Evolutionary conservation across 2,797 vertebrate genomes (phyloP), one percentile per base, ranked within the genome.

Genomic region (Manis javanica): DNA sequence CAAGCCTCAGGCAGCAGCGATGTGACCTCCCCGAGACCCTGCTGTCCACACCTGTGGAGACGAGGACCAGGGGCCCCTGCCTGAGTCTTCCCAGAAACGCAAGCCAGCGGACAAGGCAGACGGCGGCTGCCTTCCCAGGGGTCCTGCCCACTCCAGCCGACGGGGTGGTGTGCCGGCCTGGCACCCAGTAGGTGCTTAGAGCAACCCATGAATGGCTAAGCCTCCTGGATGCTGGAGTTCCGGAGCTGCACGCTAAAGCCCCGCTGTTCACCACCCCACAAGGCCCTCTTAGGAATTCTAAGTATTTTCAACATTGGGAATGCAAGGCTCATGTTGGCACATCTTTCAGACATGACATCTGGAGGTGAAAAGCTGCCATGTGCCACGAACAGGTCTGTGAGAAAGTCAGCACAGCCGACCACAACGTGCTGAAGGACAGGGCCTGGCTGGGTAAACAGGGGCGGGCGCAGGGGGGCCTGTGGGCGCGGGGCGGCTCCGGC

Each of bases 21-120:
- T 0, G 7, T 3, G 14, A 2, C 39, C 24, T 74, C 49, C 12
- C 31, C 15, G 23, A 55, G 37, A 34, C 37, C 46, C 21, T 26
- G 57, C 61, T 24, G 10, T 42, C n/a, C 29, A 16, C 0, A 5
- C 63, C 53, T 4, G 59, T 2, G 15, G 39, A 15, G 87, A 18
- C 26, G n/a, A 59, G n/a, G 18, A 19, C 29, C 64, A 81, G 55
- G 61, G 34, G 37, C 81, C 72, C 59, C n/a, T 4, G 34, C 16
- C 37, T 3, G 34, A 0, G 13, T 18, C 46, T 12, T 55, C 31
- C 59, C 3, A 9, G 66, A n/a, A 19, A 18, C 16, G 16, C 21
- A 29, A 42, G 31, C 72, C 4, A 0, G 26, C 23, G 7, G 6
- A 6, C 23, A 42, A n/a, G 66, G 51, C 0, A 0, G 34, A 16